These are phyloP conservation scores for Aix galericulata DNA, from an alignment of 2,113 vertebrate species.

Conservation along the genomic window DNA sequence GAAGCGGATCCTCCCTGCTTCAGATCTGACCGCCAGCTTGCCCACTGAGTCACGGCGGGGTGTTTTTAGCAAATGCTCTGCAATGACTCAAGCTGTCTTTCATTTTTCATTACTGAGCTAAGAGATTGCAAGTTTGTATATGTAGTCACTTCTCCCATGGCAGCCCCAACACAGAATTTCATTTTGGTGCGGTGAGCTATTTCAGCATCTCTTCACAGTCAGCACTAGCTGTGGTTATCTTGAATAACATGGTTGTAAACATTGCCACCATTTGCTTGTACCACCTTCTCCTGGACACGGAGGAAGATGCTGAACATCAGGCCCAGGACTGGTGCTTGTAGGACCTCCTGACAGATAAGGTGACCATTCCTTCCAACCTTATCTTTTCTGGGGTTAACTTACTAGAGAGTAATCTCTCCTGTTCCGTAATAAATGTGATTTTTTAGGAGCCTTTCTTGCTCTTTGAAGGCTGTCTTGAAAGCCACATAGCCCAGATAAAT, in stretches of 20 bases:
- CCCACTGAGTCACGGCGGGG: not conserved
- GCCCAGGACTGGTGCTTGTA: not conserved
- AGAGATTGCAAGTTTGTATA: not conserved
- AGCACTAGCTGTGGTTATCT: not conserved
- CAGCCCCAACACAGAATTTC: not conserved
- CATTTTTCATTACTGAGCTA: not conserved
- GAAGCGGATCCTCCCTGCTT: not conserved
- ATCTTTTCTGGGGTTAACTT: not conserved
- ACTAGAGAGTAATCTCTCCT: not conserved
- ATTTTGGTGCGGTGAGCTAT: not conserved
- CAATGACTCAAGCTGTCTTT: constrained; percentile 15
- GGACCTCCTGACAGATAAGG: not conserved
- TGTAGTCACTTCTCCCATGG: not conserved
- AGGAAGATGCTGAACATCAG: not conserved
- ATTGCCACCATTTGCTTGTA: not conserved
- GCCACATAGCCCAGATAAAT: not conserved
- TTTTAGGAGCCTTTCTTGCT: not conserved
- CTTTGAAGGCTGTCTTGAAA: not conserved
- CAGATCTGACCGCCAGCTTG: not conserved
- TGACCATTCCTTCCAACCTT: not conserved
- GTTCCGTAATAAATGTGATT: not conserved
- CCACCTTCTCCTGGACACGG: not conserved
- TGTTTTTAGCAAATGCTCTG: constrained; percentile 1
- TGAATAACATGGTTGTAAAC: not conserved
- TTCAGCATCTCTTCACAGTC: not conserved